phyloP scores from a whole-genome alignment of 2,888 invertebrate species.

The Aphrophora alni region DNA sequence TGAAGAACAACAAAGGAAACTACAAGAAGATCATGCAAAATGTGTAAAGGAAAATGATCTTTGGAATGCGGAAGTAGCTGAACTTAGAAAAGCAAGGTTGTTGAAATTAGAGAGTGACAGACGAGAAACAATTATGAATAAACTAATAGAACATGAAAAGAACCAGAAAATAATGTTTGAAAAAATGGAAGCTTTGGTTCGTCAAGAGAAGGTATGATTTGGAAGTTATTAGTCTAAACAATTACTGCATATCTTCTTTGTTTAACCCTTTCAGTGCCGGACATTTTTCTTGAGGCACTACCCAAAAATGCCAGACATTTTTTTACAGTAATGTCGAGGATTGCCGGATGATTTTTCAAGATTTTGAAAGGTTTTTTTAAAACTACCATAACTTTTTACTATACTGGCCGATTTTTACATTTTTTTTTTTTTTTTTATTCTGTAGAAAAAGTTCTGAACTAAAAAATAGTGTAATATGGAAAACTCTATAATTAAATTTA shows the following conservation, averaged over 20 bases:
- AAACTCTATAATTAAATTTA: background rate
- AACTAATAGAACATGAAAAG: constrained; percentile 48
- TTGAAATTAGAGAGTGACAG: constrained; percentile 60
- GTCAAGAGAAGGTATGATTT: constrained; percentile 60
- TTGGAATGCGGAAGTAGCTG: constrained; percentile 73
- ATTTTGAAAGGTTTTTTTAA: too few relatives aligned
- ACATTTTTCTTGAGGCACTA: too few relatives aligned
- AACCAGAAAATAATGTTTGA: constrained; percentile 48
- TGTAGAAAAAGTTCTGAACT: background rate
- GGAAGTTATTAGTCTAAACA: too few relatives aligned
- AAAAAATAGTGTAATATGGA: background rate
- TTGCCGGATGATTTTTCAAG: too few relatives aligned
- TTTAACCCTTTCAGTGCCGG: too few relatives aligned
- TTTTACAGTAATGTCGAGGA: too few relatives aligned
- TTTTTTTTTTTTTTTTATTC: constrained; percentile 28
- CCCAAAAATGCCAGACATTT: too few relatives aligned
- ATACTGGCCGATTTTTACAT: too few relatives aligned
- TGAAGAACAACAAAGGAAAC: constrained; percentile 58
- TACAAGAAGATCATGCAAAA: constrained; percentile 68
- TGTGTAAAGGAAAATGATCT: constrained; percentile 68
- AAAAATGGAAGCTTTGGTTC: constrained; percentile 57
- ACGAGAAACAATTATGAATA: constrained; percentile 60
- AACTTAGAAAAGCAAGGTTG: constrained; percentile 65
- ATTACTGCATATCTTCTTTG: too few relatives aligned
- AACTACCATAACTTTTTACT: too few relatives aligned